Percentiles rank a stretch among this genome's conserved stretches.
phyloP scores from a whole-genome alignment of 1,140 invertebrate genomes.

The Calephelis nemesis region DNA sequence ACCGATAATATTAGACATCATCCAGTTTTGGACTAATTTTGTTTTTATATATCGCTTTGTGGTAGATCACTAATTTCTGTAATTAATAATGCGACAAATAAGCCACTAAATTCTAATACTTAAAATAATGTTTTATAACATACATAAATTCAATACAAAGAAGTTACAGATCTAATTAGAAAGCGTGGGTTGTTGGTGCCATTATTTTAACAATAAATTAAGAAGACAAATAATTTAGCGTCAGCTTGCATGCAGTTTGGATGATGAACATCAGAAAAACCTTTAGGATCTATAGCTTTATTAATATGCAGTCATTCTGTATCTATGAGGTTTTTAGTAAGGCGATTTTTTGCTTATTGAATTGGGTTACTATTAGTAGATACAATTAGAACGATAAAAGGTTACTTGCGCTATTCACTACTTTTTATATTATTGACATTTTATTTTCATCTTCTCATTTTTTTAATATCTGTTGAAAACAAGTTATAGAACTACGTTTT shows the following conservation, averaged over 20 bases:
- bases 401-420: constrained; percentile 51
- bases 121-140: constrained; percentile 24
- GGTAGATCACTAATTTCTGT: constrained; percentile 5
- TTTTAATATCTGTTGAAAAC: constrained; percentile 30
- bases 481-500: constrained; percentile 43
- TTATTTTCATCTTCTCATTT: constrained; percentile 26
- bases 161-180: constrained; percentile 18
- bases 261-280: neutral
- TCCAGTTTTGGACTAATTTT: constrained; percentile 34
- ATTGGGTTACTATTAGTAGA: constrained; percentile 27
- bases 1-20: constrained; percentile 42
- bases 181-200: constrained; percentile 18
- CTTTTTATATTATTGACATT: constrained; percentile 29
- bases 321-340: neutral
- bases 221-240: constrained; percentile 21
- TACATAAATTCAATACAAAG: constrained; percentile 20
- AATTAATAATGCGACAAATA: neutral
- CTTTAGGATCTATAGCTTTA: neutral
- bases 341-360: neutral
- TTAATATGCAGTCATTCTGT: neutral
- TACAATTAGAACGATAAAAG: constrained; percentile 55
- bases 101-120: constrained; percentile 11
- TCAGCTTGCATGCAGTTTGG: constrained; percentile 1
- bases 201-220: constrained; percentile 31
- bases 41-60: constrained; percentile 4